These are phyloP conservation scores for Microplitis mediator DNA, from an alignment of 1,140 invertebrate species.

Conservation along the genomic window DNA sequence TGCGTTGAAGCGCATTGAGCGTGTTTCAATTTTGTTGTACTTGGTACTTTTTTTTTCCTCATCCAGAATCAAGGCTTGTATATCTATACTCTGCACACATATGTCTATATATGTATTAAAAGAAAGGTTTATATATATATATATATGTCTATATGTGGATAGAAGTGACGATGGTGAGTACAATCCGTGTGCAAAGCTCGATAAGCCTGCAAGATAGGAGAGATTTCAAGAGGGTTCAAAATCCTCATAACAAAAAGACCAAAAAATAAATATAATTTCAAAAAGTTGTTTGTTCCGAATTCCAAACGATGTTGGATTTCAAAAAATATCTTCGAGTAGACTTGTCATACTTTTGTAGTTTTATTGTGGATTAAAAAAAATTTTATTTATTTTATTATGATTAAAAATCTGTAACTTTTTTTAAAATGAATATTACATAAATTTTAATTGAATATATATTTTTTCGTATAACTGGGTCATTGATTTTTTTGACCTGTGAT, in stretches of 20 bases:
- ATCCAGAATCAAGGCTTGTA: neutral
- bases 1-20: neutral
- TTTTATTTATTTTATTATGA: no score
- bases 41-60: neutral
- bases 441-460: neutral
- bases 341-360: no score
- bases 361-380: no score
- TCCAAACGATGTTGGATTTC: no score
- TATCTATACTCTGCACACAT: neutral
- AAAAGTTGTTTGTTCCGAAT: neutral
- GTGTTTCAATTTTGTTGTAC: constrained; percentile 17
- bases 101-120: neutral
- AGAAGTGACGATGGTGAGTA: neutral
- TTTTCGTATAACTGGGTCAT: neutral
- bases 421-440: neutral
- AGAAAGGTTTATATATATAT: no score
- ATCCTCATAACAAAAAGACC: neutral
- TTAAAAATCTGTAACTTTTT: neutral
- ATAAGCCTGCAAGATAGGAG: constrained; percentile 3
- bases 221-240: neutral
- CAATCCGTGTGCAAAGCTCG: neutral
- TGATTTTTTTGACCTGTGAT: neutral
- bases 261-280: neutral
- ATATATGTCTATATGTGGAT: neutral
- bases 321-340: no score